These are phyloP conservation scores for Limosa lapponica DNA, from an alignment of 2,797 vertebrate genomes.

Conservation along the genomic window DNA sequence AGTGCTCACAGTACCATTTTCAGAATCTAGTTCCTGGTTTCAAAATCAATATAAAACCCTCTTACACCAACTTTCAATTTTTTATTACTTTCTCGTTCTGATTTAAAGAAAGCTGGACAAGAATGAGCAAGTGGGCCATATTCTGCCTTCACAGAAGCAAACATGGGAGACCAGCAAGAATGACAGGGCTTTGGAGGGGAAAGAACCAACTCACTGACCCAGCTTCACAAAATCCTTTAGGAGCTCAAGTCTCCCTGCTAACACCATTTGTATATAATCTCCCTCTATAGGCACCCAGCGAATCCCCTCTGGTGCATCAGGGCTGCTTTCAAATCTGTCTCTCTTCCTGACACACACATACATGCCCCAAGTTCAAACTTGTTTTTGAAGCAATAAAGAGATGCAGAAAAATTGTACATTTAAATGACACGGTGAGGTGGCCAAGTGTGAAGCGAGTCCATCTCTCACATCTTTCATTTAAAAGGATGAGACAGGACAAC, in stretches of 20 bases:
- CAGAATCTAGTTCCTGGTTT: background rate
- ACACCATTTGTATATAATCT: slow-evolving; percentile 50
- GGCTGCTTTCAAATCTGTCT: slow-evolving; percentile 48
- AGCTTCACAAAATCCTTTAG: slow-evolving; percentile 43
- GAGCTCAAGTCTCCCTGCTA: background rate
- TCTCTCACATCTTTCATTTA: slow-evolving; percentile 57
- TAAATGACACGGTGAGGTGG: slow-evolving; percentile 58
- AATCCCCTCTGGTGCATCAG: slow-evolving; percentile 53
- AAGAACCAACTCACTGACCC: slow-evolving; percentile 12
- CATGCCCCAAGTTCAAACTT: slow-evolving; percentile 69
- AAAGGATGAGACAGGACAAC: slow-evolving; percentile 67
- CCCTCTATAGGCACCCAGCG: slow-evolving; percentile 7
- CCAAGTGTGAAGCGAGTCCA: slow-evolving; percentile 56
- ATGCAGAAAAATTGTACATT: slow-evolving; percentile 64
- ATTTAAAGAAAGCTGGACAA: background rate
- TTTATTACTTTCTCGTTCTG: background rate
- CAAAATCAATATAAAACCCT: background rate
- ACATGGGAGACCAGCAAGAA: background rate
- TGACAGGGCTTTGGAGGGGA: background rate
- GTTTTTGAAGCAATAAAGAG: slow-evolving; percentile 71
- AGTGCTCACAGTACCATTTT: background rate
- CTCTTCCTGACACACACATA: slow-evolving; percentile 39
- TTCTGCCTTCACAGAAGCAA: background rate
- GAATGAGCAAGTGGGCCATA: background rate
- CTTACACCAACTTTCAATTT: background rate